Percentiles rank a stretch among this genome's conserved stretches.
Conservation (phyloP, 1,140 invertebrate genomes). For the Magallana angulata region DNA sequence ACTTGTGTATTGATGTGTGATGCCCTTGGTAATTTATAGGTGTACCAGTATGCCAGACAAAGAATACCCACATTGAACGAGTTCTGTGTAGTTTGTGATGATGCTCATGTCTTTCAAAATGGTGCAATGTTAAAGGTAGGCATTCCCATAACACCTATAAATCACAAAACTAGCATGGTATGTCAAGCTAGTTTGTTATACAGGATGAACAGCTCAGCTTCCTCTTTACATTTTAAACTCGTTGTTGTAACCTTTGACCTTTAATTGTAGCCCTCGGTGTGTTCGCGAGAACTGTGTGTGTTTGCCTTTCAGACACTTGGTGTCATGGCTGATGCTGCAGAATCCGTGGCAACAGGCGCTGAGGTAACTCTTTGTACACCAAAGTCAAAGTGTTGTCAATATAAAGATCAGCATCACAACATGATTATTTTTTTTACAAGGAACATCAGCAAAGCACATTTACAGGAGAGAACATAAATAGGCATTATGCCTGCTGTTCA, state of each 20-base stretch:
- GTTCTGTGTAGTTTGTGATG: slow-evolving; percentile 77
- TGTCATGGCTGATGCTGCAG: slow-evolving; percentile 74
- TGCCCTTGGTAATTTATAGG: slow-evolving; percentile 54
- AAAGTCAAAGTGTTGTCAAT: too few species aligned
- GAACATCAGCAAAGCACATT: too few species aligned
- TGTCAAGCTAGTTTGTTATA: too few species aligned
- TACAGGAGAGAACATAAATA: too few species aligned
- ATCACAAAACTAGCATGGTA: too few species aligned
- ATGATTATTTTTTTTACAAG: too few species aligned
- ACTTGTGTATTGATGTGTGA: too few species aligned
- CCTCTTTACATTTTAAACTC: not conserved
- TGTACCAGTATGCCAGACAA: slow-evolving; percentile 71
- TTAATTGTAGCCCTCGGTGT: slow-evolving; percentile 72
- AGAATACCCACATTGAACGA: slow-evolving; percentile 76
- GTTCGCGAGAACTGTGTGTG: slow-evolving; percentile 73
- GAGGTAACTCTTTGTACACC: slow-evolving; percentile 59
- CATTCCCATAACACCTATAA: not conserved
- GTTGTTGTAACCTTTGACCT: not conserved
- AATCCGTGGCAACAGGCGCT: slow-evolving; percentile 72
- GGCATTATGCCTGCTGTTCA: too few species aligned
- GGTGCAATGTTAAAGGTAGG: slow-evolving; percentile 76
- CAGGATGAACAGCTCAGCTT: too few species aligned
- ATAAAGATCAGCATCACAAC: too few species aligned
- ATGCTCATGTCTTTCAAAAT: slow-evolving; percentile 75
- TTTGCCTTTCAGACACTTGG: slow-evolving; percentile 77